phyloP scores from a whole-genome alignment of 2,113 vertebrate genomes.

The Ochotona princeps region DNA sequence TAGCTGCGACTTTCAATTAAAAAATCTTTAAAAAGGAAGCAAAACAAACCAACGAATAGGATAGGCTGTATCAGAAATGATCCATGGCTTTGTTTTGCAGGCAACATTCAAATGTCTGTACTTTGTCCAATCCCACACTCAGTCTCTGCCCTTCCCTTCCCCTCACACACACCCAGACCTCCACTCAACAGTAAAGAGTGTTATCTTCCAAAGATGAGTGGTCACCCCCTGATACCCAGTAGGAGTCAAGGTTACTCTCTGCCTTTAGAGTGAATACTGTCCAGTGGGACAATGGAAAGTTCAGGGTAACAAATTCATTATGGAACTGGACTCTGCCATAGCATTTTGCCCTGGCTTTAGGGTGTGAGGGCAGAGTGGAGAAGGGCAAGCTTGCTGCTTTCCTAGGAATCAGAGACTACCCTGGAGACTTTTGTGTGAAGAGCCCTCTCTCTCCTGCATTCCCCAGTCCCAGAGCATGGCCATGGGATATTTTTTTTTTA shows the following conservation, averaged over 20 bases:
- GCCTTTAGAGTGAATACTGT: not conserved
- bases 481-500: not conserved
- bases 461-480: not conserved
- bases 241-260: not conserved
- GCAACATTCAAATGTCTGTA: conserved; percentile 10
- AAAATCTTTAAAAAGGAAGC: no score
- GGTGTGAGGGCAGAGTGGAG: not conserved
- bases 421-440: not conserved
- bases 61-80: conserved; percentile 1
- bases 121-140: not conserved
- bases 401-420: not conserved
- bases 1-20: no score
- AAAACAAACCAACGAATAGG: not conserved
- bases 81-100: conserved; percentile 10
- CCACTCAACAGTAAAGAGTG: not conserved
- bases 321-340: not conserved
- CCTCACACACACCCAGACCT: not conserved
- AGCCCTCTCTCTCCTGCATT: conserved; percentile 13
- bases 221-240: not conserved
- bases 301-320: not conserved
- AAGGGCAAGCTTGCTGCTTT: conserved; percentile 35
- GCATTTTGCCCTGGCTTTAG: not conserved
- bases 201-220: conserved; percentile 17
- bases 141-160: not conserved
- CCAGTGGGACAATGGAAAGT: not conserved